phyloP scores from a whole-genome alignment of 2,888 invertebrate genomes.

The Tetranychus truncatus region DNA sequence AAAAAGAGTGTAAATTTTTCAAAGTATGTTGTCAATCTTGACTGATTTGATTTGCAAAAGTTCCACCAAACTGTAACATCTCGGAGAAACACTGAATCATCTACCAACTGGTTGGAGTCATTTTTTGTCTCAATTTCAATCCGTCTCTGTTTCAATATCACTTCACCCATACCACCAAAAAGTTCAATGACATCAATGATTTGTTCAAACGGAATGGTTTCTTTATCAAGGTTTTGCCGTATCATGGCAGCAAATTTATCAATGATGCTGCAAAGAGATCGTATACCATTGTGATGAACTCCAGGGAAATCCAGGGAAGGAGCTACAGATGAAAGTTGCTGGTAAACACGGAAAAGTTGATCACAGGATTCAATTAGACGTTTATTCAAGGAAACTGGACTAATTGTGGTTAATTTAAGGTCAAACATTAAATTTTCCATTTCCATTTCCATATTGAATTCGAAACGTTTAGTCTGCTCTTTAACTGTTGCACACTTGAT shows the following conservation, averaged over 20 bases:
- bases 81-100: not conserved
- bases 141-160: not conserved
- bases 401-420: not conserved
- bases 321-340: not conserved
- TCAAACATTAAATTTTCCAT: not conserved
- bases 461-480: not conserved
- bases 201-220: not conserved
- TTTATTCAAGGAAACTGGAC: not conserved
- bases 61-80: not conserved
- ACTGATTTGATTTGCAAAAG: not conserved
- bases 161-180: not conserved
- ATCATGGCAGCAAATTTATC: not conserved
- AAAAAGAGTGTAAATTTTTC: not conserved
- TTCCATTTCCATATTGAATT: constrained; percentile 1
- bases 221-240: not conserved
- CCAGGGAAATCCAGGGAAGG: not conserved
- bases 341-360: not conserved
- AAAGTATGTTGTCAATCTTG: not conserved
- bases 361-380: not conserved
- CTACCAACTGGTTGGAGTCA: not conserved
- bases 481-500: not conserved
- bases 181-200: not conserved
- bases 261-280: not conserved
- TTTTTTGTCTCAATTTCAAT: not conserved
- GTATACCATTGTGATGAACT: not conserved